Percentiles rank a stretch among this genome's conserved stretches.
Evolutionary conservation across 2,113 vertebrate species (phyloP).

Genomic region (Donacobius atricapilla): DNA sequence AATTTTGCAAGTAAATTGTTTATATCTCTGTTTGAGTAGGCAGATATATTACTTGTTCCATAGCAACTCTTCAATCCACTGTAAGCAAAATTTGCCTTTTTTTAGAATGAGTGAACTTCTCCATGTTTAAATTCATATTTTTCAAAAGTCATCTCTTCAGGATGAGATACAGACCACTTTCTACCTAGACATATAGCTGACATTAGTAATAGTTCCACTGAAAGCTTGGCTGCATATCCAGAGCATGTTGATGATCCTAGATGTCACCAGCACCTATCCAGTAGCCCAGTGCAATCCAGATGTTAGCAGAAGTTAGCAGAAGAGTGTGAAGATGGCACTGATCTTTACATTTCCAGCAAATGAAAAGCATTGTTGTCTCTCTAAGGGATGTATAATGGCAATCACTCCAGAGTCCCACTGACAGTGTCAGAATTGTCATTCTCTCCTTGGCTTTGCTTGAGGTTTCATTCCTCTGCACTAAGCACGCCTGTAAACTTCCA

Average conservation of each 20-base stretch:
- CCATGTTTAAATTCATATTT: not conserved
- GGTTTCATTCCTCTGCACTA: not conserved
- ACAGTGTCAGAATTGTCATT: not conserved
- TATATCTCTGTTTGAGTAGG: not conserved
- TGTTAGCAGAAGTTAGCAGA: not conserved
- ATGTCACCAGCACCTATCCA: not conserved
- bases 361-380: not conserved
- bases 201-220: not conserved
- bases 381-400: not conserved
- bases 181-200: not conserved
- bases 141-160: not conserved
- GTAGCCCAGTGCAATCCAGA: not conserved
- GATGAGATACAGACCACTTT: not conserved
- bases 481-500: not conserved
- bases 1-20: not conserved
- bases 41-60: not conserved
- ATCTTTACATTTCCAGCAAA: not conserved
- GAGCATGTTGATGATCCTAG: not conserved
- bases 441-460: not conserved
- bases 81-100: not conserved
- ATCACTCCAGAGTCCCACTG: not conserved
- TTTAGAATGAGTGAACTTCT: not conserved
- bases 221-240: not conserved
- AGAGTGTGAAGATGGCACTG: not conserved
- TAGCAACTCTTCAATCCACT: not conserved